Percentiles rank a stretch among this genome's conserved stretches.
Evolutionary conservation across 2,888 invertebrate species (phyloP).

Genomic region (Protula sp.): DNA sequence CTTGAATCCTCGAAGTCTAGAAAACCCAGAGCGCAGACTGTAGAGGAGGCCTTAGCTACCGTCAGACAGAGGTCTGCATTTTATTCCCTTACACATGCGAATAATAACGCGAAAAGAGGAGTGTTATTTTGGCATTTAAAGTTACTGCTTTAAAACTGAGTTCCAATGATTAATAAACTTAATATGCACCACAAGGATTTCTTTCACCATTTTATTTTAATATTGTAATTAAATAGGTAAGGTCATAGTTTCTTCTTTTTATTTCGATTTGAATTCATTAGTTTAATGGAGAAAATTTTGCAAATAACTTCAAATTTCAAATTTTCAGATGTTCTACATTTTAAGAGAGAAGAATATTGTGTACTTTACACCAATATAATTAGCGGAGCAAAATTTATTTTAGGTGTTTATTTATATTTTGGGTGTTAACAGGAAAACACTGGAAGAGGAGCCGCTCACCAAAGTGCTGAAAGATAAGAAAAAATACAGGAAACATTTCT

Average conservation of each 20-base stretch:
- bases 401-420: conserved; percentile 3
- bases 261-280: too few relatives aligned
- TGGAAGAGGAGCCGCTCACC: neutral
- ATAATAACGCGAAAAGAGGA: too few relatives aligned
- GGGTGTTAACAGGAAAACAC: neutral
- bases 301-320: neutral
- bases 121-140: too few relatives aligned
- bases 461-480: neutral
- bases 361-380: too few relatives aligned
- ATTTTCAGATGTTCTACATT: too few relatives aligned
- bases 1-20: neutral
- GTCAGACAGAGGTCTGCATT: neutral
- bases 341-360: too few relatives aligned
- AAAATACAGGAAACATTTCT: neutral
- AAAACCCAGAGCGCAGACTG: neutral
- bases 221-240: neutral
- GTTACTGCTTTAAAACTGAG: too few relatives aligned
- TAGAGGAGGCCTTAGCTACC: neutral
- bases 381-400: too few relatives aligned
- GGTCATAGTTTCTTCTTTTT: too few relatives aligned
- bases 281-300: neutral
- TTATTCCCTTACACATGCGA: neutral
- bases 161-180: too few relatives aligned
- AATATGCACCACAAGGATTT: too few relatives aligned
- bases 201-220: too few relatives aligned